Evolutionary conservation across 2,888 invertebrate species (phyloP).

Genomic region (Elgonia sp.): DNA sequence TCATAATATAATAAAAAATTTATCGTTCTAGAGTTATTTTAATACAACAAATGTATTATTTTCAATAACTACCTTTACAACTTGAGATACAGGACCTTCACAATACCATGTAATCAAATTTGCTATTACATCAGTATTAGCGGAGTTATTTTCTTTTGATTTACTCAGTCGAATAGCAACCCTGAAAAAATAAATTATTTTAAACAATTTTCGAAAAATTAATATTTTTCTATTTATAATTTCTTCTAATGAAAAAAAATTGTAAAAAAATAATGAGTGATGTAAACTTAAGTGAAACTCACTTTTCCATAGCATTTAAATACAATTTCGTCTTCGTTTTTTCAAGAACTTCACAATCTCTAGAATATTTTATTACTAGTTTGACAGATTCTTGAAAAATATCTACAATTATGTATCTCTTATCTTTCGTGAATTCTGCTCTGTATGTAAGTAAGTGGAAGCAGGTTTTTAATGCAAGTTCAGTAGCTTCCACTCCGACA

Average conservation of each 20-base stretch:
- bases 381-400: conserved; percentile 80
- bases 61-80: conserved; percentile 81
- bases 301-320: conserved; percentile 84
- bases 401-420: conserved; percentile 80
- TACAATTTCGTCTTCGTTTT: conserved; percentile 78
- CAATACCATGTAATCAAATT: conserved; percentile 83
- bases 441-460: conserved; percentile 80
- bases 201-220: too few relatives aligned
- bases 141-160: conserved; percentile 82
- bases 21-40: not conserved
- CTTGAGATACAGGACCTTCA: conserved; percentile 78
- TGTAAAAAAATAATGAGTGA: not conserved
- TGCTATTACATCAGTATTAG: conserved; percentile 83
- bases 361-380: conserved; percentile 79
- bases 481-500: too few relatives aligned
- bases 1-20: not conserved
- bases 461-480: conserved; percentile 78
- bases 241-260: not conserved
- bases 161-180: conserved; percentile 81
- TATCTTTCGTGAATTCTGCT: conserved; percentile 80
- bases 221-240: too few relatives aligned
- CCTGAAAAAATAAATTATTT: conserved; percentile 73
- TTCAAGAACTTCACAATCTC: conserved; percentile 68
- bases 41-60: not conserved
- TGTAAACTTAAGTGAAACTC: conserved; percentile 58